These are phyloP conservation scores for Sylvia borin DNA, from an alignment of 2,797 vertebrate genomes.

Conservation along the genomic window DNA sequence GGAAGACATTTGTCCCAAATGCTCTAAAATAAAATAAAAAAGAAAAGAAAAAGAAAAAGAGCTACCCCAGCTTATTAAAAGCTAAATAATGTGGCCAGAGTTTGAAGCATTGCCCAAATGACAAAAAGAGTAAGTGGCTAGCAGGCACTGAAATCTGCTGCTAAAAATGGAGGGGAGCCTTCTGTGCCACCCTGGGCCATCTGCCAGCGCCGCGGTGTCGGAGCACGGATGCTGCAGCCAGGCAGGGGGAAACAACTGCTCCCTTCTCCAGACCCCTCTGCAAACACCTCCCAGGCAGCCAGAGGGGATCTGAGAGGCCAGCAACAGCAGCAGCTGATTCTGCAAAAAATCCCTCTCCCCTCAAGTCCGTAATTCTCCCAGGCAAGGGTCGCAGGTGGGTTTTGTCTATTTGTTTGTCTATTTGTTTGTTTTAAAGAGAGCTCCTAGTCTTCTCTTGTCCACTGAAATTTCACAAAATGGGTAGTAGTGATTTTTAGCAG, in stretches of 20 bases:
- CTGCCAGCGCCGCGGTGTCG: background rate
- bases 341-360: background rate
- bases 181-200: background rate
- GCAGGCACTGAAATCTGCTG: background rate
- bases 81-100: background rate
- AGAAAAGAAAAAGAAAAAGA: background rate
- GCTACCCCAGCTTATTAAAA: background rate
- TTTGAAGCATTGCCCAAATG: background rate
- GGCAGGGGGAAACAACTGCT: rapidly evolving
- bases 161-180: background rate
- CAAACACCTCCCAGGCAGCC: background rate
- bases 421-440: background rate
- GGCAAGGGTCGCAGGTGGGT: background rate
- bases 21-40: background rate
- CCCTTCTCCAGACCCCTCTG: background rate
- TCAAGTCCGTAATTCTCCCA: background rate
- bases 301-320: background rate
- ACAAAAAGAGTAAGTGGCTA: background rate
- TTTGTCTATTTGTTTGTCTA: background rate
- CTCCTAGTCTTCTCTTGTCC: background rate
- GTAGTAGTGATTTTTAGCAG: background rate
- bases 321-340: background rate
- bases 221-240: background rate
- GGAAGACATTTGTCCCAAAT: background rate
- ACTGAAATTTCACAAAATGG: background rate